phyloP scores from a whole-genome alignment of 2,113 vertebrate species.

The Synodontis membranacea region DNA sequence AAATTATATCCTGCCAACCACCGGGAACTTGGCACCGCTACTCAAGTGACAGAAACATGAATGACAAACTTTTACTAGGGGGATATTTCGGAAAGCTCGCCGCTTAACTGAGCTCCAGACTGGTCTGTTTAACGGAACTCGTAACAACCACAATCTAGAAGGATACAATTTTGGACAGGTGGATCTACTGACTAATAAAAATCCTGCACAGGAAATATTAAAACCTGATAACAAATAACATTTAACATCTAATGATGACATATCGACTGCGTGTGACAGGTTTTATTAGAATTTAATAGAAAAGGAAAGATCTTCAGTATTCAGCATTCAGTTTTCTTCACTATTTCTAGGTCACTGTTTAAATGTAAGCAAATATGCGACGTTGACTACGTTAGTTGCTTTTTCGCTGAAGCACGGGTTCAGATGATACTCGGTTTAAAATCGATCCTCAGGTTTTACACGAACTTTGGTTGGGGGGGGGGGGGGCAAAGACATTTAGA shows the following conservation, averaged over 20 bases:
- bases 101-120: conserved; percentile 7
- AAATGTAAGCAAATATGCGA: not conserved
- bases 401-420: not conserved
- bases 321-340: not conserved
- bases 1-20: conserved; percentile 55
- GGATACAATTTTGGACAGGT: not conserved
- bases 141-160: not conserved
- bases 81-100: conserved; percentile 32
- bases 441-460: not conserved
- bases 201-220: not conserved
- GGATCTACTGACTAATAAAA: not conserved
- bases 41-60: conserved; percentile 44
- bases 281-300: not conserved
- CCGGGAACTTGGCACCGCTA: conserved; percentile 53
- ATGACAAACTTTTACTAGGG: conserved; percentile 42
- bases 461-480: not conserved
- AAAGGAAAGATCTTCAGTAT: not conserved
- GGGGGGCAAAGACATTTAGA: not conserved
- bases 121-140: not conserved
- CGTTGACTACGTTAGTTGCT: not conserved
- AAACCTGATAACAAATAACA: not conserved
- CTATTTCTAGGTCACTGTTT: not conserved
- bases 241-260: not conserved
- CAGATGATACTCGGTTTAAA: not conserved
- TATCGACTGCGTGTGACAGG: not conserved